Conservation (phyloP, 2,888 invertebrate genomes). For the Timandra comae region DNA sequence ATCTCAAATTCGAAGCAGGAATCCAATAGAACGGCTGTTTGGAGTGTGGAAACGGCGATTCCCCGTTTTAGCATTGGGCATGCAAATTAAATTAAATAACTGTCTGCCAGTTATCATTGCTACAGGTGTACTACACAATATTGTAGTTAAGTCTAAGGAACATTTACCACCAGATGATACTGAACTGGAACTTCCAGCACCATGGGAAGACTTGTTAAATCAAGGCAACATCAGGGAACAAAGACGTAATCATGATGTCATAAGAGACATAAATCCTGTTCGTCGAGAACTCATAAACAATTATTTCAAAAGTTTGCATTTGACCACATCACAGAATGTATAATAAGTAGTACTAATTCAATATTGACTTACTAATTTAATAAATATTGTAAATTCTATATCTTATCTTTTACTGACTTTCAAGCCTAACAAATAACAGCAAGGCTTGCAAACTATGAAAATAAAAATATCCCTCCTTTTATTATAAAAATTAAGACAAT, state of each 20-base stretch:
- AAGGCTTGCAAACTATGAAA: background rate
- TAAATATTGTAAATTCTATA: too few species aligned
- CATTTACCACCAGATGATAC: constrained; percentile 11
- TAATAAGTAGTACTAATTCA: too few species aligned
- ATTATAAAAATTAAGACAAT: too few species aligned
- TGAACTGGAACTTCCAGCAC: constrained; percentile 9
- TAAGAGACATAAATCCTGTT: constrained; percentile 1
- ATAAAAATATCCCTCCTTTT: too few species aligned
- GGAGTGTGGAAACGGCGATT: constrained; percentile 3
- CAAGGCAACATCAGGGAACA: constrained; percentile 8
- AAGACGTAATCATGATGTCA: background rate
- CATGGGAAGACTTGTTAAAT: constrained; percentile 7
- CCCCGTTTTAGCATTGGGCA: constrained; percentile 9
- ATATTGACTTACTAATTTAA: too few species aligned
- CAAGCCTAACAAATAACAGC: background rate
- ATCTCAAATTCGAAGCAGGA: constrained; percentile 12
- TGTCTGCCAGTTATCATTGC: constrained; percentile 10
- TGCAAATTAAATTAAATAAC: constrained; percentile 8
- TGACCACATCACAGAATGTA: constrained; percentile 1
- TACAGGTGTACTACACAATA: constrained; percentile 14
- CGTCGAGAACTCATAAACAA: constrained; percentile 3
- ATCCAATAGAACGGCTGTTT: background rate
- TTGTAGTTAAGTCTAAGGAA: constrained; percentile 5
- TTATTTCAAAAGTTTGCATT: constrained; percentile 1
- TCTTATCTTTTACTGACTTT: background rate